Conservation (phyloP, 2,888 invertebrate genomes). For the Epistrophe grossulariae region DNA sequence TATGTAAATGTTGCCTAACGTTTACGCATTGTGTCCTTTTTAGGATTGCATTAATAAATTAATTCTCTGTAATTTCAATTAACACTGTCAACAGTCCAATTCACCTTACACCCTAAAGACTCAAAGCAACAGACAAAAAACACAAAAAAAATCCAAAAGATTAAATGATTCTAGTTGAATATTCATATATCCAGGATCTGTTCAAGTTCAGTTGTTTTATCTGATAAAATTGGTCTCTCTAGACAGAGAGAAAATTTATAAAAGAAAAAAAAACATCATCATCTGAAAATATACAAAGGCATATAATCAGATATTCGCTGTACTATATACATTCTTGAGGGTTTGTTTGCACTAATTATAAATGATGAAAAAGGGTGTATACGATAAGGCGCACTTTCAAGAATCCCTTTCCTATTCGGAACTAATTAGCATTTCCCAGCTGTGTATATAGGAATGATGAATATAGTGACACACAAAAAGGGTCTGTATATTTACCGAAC, state of each 20-base stretch:
- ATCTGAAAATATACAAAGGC: background rate
- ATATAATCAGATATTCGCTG: background rate
- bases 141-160: background rate
- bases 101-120: background rate
- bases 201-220: conserved; percentile 2
- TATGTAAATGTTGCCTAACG: background rate
- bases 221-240: conserved; percentile 1
- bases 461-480: conserved; percentile 20
- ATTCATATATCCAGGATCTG: conserved; percentile 33
- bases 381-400: conserved; percentile 14
- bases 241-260: background rate
- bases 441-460: background rate
- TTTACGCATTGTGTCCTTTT: background rate
- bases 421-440: conserved; percentile 62
- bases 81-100: conserved; percentile 58
- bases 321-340: conserved; percentile 12
- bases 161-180: conserved; percentile 33
- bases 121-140: background rate
- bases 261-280: background rate
- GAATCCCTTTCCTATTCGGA: conserved; percentile 16
- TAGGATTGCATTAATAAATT: conserved; percentile 33
- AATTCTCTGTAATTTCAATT: conserved; percentile 52
- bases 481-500: conserved; percentile 61
- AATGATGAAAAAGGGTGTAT: conserved; percentile 52
- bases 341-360: conserved; percentile 59